Conservation (phyloP, 2,888 invertebrate genomes). For the Callinectes sapidus region DNA sequence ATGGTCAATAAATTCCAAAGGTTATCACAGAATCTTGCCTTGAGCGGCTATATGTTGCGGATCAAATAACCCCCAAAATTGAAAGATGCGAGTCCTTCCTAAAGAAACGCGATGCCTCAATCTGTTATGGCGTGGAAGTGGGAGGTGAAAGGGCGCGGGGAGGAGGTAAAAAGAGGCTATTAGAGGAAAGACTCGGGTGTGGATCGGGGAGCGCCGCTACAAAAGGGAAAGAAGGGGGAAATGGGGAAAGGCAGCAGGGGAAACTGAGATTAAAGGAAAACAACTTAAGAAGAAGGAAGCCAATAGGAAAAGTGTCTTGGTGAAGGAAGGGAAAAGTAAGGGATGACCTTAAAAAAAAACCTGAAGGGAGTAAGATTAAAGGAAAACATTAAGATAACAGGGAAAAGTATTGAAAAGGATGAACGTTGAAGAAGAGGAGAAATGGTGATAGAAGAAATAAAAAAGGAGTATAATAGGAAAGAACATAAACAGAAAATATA, state of each 20-base stretch:
- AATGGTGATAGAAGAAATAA: not conserved
- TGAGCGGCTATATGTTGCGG: not conserved
- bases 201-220: not conserved
- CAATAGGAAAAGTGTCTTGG: no score
- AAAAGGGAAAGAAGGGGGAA: not conserved
- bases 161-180: not conserved
- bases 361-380: not conserved
- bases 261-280: no score
- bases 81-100: not conserved
- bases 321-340: no score
- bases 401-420: no score
- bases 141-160: not conserved
- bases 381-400: not conserved
- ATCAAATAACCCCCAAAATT: slow-evolving; percentile 6
- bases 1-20: not conserved
- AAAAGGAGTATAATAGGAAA: not conserved
- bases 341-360: no score
- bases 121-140: not conserved
- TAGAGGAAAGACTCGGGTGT: not conserved
- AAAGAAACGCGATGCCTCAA: not conserved
- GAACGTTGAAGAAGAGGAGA: not conserved
- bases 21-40: not conserved
- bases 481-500: not conserved
- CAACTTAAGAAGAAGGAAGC: no score
- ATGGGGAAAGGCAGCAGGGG: not conserved